These are phyloP conservation scores for Nephotettix cincticeps DNA, from an alignment of 1,140 invertebrate genomes.

Conservation along the genomic window DNA sequence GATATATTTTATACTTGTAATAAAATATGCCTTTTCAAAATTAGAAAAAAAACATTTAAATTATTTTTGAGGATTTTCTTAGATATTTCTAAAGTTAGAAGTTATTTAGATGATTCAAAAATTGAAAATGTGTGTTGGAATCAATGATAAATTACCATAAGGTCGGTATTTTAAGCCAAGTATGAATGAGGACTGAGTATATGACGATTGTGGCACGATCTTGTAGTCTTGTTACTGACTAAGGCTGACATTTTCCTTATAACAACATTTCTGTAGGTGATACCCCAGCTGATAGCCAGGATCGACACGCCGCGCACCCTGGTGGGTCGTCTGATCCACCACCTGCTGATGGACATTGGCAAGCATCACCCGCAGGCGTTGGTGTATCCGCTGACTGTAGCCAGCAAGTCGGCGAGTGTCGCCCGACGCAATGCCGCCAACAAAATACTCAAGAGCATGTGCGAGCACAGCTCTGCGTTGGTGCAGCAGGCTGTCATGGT, in stretches of 20 bases:
- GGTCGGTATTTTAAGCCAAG: too few relatives aligned
- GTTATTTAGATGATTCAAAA: not conserved
- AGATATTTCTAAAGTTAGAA: not conserved
- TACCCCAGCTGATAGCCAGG: constrained; percentile 96
- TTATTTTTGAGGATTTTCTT: not conserved
- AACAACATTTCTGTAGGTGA: too few relatives aligned
- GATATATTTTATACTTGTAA: too few relatives aligned
- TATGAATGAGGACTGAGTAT: too few relatives aligned
- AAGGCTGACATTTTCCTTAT: too few relatives aligned
- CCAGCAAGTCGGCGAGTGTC: constrained; percentile 90
- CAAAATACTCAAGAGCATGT: constrained; percentile 93
- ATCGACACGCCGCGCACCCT: constrained; percentile 90
- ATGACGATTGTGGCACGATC: too few relatives aligned
- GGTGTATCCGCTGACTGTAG: constrained; percentile 96
- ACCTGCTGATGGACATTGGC: constrained; percentile 92
- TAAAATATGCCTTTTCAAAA: too few relatives aligned
- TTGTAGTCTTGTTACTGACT: too few relatives aligned
- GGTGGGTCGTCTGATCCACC: constrained; percentile 88
- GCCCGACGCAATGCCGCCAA: constrained; percentile 88
- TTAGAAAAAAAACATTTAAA: too few relatives aligned
- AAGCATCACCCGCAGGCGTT: constrained; percentile 87
- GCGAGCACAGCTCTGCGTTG: constrained; percentile 86
- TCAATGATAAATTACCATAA: too few relatives aligned
- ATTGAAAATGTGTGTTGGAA: too few relatives aligned
- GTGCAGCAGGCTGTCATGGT: constrained; percentile 72